phyloP scores from a whole-genome alignment of 2,797 vertebrate genomes.

The Distichodus sexfasciatus region DNA sequence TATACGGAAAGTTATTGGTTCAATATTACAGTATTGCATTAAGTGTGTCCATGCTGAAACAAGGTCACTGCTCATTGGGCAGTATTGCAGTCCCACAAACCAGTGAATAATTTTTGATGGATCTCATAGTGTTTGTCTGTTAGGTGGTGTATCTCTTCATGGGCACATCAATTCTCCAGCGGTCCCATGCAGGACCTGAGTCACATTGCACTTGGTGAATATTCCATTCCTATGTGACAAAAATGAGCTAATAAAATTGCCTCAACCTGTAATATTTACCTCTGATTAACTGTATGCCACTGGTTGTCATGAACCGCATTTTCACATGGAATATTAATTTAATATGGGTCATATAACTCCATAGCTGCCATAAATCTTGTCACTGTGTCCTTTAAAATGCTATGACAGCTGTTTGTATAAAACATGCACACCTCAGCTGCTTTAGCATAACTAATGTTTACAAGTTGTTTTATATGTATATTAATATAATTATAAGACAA shows the following conservation, averaged over 20 bases:
- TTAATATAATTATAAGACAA: background rate
- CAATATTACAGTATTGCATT: background rate
- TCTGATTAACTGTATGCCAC: background rate
- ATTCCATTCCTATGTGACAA: background rate
- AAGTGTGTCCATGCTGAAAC: constrained; percentile 1
- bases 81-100: constrained; percentile 2
- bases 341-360: background rate
- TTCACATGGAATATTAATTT: constrained; percentile 1
- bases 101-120: background rate
- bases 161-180: background rate
- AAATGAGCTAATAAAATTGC: constrained; percentile 31
- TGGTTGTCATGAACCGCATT: background rate
- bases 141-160: background rate
- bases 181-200: background rate
- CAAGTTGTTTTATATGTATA: background rate
- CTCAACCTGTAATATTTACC: background rate
- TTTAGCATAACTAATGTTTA: constrained; percentile 15
- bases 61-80: background rate
- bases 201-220: background rate
- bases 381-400: background rate
- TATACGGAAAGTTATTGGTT: background rate
- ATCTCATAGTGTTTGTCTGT: background rate
- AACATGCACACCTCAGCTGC: background rate
- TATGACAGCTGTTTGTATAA: constrained; percentile 8
- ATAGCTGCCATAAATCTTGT: background rate